Percentiles rank a stretch among this genome's conserved stretches.
Conservation (phyloP, 1,140 invertebrate species). For the Alviniconcha marisindica region DNA sequence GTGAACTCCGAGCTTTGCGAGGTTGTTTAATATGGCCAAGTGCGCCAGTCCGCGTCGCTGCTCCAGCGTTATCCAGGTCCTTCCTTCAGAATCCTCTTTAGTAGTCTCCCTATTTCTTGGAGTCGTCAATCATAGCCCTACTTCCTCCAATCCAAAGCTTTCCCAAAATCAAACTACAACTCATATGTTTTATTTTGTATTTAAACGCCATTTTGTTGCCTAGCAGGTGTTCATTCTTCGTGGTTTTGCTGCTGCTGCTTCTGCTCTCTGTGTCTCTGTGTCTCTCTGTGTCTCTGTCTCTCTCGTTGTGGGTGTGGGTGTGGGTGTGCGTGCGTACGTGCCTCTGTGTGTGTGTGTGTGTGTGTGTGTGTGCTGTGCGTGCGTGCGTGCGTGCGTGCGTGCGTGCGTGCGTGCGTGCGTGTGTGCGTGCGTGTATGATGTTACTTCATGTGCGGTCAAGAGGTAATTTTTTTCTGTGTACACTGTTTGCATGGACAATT, state of each 20-base stretch:
- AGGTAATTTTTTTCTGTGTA: background rate
- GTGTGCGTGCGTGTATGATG: background rate
- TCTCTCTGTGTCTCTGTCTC: background rate
- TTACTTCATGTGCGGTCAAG: background rate
- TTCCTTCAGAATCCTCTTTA: too few species aligned
- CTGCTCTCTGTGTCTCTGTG: background rate
- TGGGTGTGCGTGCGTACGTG: background rate
- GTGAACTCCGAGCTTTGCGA: too few species aligned
- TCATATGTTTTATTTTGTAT: background rate
- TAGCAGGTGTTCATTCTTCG: background rate
- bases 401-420: background rate
- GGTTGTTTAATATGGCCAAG: too few species aligned
- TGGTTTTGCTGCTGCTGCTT: background rate
- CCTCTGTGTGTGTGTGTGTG: constrained; percentile 2
- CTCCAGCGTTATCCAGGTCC: too few species aligned
- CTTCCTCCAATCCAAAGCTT: background rate
- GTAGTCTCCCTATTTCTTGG: background rate
- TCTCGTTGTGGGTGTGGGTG: background rate
- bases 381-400: background rate
- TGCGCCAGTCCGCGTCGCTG: too few species aligned
- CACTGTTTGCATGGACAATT: too few species aligned
- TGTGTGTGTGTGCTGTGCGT: background rate
- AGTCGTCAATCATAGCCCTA: background rate
- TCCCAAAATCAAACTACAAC: background rate
- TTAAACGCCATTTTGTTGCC: background rate